A percentile compares a stretch with the other conserved stretches of the same genome.
These are phyloP conservation scores for Otus sunia DNA, from an alignment of 2,113 vertebrate species.

Conservation along the genomic window DNA sequence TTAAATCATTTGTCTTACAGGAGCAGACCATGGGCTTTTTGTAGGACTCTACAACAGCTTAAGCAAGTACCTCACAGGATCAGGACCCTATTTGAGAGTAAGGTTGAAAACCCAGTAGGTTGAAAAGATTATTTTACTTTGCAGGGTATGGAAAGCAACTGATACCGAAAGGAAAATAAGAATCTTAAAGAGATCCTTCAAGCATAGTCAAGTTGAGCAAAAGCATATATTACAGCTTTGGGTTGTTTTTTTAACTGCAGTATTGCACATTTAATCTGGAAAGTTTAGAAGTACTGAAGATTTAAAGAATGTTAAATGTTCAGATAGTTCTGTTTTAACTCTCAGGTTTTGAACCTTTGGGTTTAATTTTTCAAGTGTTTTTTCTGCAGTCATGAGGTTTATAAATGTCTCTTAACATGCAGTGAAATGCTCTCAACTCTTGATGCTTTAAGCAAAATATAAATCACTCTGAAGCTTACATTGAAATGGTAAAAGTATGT, in stretches of 20 bases:
- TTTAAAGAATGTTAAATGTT: neutral
- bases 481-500: neutral
- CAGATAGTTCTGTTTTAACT: neutral
- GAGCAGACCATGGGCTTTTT: neutral
- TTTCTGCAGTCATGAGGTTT: neutral
- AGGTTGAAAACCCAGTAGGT: neutral
- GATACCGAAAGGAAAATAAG: neutral
- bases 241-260: neutral
- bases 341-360: neutral
- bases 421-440: neutral
- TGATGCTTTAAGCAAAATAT: neutral
- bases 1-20: neutral
- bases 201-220: neutral
- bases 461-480: neutral
- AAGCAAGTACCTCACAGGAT: neutral
- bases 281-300: neutral
- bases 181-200: neutral
- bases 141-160: neutral
- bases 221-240: neutral
- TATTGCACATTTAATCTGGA: neutral
- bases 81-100: neutral
- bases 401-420: neutral
- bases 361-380: neutral
- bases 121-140: neutral
- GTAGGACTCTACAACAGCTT: neutral